Percentiles rank a stretch among this genome's conserved stretches.
phyloP scores from a whole-genome alignment of 2,113 vertebrate genomes.

The Lucifuga dentata region DNA sequence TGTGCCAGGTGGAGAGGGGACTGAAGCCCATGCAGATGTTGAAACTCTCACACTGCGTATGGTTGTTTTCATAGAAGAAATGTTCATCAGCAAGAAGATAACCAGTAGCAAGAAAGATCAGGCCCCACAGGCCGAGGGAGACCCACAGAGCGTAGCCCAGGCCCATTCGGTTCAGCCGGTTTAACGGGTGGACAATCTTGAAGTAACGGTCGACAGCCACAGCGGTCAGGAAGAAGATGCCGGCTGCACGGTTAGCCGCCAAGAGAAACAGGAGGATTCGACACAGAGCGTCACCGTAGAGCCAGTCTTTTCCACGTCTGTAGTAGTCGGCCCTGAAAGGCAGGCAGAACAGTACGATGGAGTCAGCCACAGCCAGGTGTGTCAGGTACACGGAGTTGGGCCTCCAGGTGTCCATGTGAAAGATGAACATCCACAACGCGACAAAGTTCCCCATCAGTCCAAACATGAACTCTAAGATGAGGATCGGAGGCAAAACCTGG shows the following conservation, averaged over 20 bases:
- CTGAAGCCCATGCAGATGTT: conserved; percentile 80
- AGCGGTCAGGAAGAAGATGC: conserved; percentile 85
- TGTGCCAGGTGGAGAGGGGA: conserved; percentile 80
- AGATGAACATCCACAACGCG: conserved; percentile 82
- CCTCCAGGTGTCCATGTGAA: conserved; percentile 81
- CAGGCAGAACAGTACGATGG: conserved; percentile 81
- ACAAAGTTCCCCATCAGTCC: conserved; percentile 80
- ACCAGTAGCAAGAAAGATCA: conserved; percentile 75
- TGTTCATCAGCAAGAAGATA: conserved; percentile 76
- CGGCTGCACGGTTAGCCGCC: conserved; percentile 78
- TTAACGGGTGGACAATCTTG: conserved; percentile 80
- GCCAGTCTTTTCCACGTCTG: conserved; percentile 79
- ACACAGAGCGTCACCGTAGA: conserved; percentile 78
- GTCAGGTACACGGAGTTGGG: conserved; percentile 83
- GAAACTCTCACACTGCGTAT: conserved; percentile 84
- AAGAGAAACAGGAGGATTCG: conserved; percentile 82
- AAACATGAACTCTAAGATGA: conserved; percentile 80
- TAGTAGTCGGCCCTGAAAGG: conserved; percentile 86
- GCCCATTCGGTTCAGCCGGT: conserved; percentile 75
- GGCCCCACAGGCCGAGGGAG: conserved; percentile 75
- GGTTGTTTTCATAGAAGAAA: conserved; percentile 69
- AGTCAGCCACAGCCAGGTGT: conserved; percentile 83
- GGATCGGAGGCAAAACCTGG: conserved; percentile 76
- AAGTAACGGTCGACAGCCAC: conserved; percentile 84
- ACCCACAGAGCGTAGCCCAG: conserved; percentile 74